These are phyloP conservation scores for Dolichoris vasculosae DNA, from an alignment of 1,140 invertebrate species.

Conservation along the genomic window DNA sequence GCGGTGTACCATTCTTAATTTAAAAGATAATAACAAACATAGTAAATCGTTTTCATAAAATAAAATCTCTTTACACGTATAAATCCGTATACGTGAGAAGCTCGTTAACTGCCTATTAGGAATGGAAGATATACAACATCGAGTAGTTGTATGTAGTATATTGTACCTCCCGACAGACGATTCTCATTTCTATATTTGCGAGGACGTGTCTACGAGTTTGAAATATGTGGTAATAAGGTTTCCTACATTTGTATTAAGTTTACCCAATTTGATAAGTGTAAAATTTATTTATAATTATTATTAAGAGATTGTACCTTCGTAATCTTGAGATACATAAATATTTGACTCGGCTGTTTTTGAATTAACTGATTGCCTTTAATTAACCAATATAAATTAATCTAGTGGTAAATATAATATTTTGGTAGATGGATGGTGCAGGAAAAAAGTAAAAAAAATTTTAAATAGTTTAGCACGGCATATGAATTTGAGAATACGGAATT, in stretches of 20 bases:
- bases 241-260: conserved; percentile 19
- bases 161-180: neutral
- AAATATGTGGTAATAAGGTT: neutral
- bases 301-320: no score
- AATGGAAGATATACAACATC: conserved; percentile 10
- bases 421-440: no score
- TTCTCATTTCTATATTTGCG: neutral
- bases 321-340: no score
- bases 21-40: neutral
- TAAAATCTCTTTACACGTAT: conserved; percentile 1
- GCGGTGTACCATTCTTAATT: neutral
- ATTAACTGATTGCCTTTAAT: no score
- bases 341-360: no score
- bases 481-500: neutral
- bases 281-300: neutral
- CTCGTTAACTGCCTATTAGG: conserved; percentile 2
- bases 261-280: neutral
- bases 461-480: neutral
- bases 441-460: neutral
- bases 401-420: neutral
- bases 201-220: neutral
- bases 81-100: neutral
- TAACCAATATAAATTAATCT: neutral
- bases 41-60: neutral
- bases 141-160: no score